Evolutionary conservation across 2,888 invertebrate species (phyloP).

Genomic region (Monoplex corrugatus): DNA sequence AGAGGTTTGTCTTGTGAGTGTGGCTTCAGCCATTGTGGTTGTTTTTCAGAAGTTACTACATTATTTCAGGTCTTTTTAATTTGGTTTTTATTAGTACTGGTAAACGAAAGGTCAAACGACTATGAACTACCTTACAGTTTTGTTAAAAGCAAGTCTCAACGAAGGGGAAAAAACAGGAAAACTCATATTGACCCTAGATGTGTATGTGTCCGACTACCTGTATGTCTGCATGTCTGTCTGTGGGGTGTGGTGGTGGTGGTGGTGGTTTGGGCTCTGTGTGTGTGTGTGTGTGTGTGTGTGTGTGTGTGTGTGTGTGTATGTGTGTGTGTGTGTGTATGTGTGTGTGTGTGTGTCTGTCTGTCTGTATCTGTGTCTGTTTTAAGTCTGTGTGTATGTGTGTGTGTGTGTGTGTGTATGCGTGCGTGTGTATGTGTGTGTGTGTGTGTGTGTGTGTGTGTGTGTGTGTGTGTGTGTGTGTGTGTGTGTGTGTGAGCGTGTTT

Average conservation of each 20-base stretch:
- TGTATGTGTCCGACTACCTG: background rate
- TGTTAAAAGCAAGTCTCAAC: too few species aligned
- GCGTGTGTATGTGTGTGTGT: background rate
- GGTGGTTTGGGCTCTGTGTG: background rate
- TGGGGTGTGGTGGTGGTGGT: background rate
- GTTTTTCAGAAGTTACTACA: too few species aligned
- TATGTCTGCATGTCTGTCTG: background rate
- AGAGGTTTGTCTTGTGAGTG: too few species aligned
- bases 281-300: slow-evolving; percentile 35
- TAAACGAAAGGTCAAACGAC: background rate
- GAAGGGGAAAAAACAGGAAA: background rate
- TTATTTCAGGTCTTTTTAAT: too few species aligned
- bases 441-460: background rate
- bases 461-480: background rate
- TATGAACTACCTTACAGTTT: too few species aligned
- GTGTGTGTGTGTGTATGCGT: slow-evolving; percentile 22
- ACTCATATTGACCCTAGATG: background rate
- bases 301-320: slow-evolving; percentile 34
- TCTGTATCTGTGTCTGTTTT: slow-evolving; percentile 1
- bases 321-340: background rate
- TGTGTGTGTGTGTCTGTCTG: slow-evolving; percentile 10
- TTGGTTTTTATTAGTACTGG: too few species aligned
- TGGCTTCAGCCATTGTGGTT: too few species aligned
- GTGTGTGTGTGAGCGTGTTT: too few species aligned
- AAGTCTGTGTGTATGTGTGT: slow-evolving; percentile 22